These are phyloP conservation scores for Phortica variegata DNA, from an alignment of 1,140 invertebrate species.

Conservation along the genomic window DNA sequence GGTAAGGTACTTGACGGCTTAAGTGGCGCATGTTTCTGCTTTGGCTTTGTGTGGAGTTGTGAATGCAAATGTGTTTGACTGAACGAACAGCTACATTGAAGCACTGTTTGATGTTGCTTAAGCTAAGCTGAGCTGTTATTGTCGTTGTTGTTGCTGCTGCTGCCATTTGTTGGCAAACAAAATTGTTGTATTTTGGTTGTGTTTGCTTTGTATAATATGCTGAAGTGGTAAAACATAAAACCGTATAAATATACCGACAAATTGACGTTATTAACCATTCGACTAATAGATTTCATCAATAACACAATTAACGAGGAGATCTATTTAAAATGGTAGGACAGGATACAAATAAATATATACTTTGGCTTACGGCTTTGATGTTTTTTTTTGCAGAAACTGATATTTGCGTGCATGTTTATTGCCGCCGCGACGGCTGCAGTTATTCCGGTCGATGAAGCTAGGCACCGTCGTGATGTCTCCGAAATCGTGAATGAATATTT, in stretches of 20 bases:
- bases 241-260: conserved; percentile 51
- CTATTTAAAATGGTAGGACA: conserved; percentile 45
- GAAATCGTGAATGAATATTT: conserved; percentile 41
- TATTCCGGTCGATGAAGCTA: conserved; percentile 51
- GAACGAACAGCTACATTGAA: conserved; percentile 17
- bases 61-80: conserved; percentile 22
- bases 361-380: not conserved
- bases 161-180: conserved; percentile 37
- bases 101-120: too few relatives aligned
- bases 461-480: conserved; percentile 49
- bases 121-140: conserved; percentile 2
- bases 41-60: conserved; percentile 15
- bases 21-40: conserved; percentile 46
- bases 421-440: conserved; percentile 53
- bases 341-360: not conserved
- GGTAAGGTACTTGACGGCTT: conserved; percentile 34
- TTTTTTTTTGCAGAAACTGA: conserved; percentile 35
- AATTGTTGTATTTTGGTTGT: conserved; percentile 34
- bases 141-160: not conserved
- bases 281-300: conserved; percentile 48
- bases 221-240: conserved; percentile 39
- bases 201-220: conserved; percentile 28
- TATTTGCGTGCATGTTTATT: conserved; percentile 47
- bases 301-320: conserved; percentile 48
- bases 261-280: conserved; percentile 54